Evolutionary conservation across 2,888 invertebrate genomes (phyloP), one percentile per base, ranked within the genome.

Genomic region (Athalia cordata): DNA sequence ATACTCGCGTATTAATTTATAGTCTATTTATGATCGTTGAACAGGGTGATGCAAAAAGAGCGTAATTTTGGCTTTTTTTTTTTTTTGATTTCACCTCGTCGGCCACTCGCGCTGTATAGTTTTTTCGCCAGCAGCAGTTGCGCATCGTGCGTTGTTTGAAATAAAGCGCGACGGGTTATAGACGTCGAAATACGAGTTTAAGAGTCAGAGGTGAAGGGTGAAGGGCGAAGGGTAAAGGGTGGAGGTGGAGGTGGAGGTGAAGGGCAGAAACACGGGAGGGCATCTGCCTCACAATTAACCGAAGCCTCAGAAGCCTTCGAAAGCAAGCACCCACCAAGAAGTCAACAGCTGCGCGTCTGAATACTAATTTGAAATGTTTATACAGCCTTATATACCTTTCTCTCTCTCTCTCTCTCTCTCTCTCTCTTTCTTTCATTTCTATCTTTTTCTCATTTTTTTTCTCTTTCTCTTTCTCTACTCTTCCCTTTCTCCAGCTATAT

Each of bases 361-460:
- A 89, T 89, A 88, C 88, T 89, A 89, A 89, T 89, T 89, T 86
- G 84, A 86, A 89, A 89, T 89, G 87, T 89, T 89, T 89, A 88
- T 88, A 89, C 87, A 88, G 86, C 85, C 84, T 84, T 82, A 50
- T 61, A 43, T 62, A 57, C 57, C 65, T 68, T 50, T 59, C 65
- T 52, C 66, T 52, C 66, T 64, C 55, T 57, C 77, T n/a, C 59
- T 66, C 47, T 59, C 50, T 47, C 57, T 47, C 13, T 59, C 67
- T 66, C 76, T 66, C 8, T 66, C 47, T 55, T n/a, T 52, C 68
- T 15, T 29, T 75, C 50, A 49, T 52, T 45, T 62, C 5, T 62
- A n/a, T n/a, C n/a, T n/a, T n/a, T n/a, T n/a, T n/a, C n/a, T n/a
- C n/a, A n/a, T n/a, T n/a, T n/a, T n/a, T n/a, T n/a, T n/a, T n/a